phyloP scores from a whole-genome alignment of 2,797 vertebrate species.

The Poeciliopsis paucimaculata region DNA sequence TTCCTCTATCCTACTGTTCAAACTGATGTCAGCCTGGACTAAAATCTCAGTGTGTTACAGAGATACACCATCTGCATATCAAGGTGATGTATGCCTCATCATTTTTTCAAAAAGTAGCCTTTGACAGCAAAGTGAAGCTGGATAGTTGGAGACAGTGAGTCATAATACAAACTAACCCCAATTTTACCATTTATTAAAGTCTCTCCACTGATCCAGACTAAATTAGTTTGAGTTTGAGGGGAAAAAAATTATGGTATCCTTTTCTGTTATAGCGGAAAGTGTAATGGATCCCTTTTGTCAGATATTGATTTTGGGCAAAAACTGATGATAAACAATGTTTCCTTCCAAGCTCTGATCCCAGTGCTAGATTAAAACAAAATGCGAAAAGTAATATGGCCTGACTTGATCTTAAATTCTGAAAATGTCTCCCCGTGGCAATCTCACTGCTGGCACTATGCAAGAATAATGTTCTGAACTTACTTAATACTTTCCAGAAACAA shows the following conservation, averaged over 20 bases:
- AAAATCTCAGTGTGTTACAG: constrained; percentile 50
- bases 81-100: constrained; percentile 26
- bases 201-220: constrained; percentile 3
- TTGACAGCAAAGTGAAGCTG: constrained; percentile 30
- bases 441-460: constrained; percentile 28
- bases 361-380: constrained; percentile 57
- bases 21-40: constrained; percentile 3
- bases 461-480: constrained; percentile 42
- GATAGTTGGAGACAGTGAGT: constrained; percentile 45
- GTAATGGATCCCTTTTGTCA: constrained; percentile 56
- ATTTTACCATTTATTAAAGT: constrained; percentile 28
- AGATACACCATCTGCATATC: constrained; percentile 39
- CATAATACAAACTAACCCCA: constrained; percentile 32
- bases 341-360: constrained; percentile 38
- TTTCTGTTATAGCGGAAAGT: constrained; percentile 56
- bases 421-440: constrained; percentile 35
- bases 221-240: constrained; percentile 31
- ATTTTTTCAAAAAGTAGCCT: constrained; percentile 52
- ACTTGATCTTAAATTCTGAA: constrained; percentile 54
- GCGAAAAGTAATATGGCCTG: constrained; percentile 45
- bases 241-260: constrained; percentile 8
- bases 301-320: constrained; percentile 63
- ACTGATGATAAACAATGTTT: constrained; percentile 66
- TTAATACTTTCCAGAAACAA: constrained; percentile 13
- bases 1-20: neutral